Evolutionary conservation across 2,113 vertebrate species (phyloP).

Genomic region (Podarcis cretensis): DNA sequence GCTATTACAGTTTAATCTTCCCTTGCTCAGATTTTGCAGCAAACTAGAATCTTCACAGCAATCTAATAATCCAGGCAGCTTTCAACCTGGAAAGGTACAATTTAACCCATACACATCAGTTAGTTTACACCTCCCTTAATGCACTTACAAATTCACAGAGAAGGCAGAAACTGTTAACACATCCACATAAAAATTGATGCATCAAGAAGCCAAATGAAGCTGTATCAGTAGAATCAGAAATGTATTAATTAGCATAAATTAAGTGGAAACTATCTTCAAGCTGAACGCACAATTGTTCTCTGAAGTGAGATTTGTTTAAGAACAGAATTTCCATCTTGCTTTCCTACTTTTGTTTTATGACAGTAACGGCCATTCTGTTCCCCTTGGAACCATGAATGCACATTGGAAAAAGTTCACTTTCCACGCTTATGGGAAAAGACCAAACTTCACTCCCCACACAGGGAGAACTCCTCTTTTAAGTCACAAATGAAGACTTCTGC

Average conservation of each 20-base stretch:
- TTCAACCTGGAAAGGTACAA: constrained; percentile 8
- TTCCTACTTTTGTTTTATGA: constrained; percentile 4
- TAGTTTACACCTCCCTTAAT: constrained; percentile 37
- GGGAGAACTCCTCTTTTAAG: neutral
- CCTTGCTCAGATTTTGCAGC: constrained; percentile 1
- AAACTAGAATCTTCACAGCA: neutral
- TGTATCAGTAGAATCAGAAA: neutral
- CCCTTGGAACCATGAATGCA: neutral
- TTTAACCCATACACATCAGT: constrained; percentile 28
- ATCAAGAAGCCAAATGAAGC: neutral
- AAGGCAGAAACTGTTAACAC: constrained; percentile 22
- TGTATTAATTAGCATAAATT: neutral
- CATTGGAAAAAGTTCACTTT: neutral
- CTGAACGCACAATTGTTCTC: neutral
- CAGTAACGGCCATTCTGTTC: neutral
- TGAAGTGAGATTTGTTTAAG: neutral
- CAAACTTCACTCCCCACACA: neutral
- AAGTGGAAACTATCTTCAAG: neutral
- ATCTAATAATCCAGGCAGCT: neutral
- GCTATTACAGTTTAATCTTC: neutral
- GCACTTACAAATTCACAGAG: neutral
- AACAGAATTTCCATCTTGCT: neutral
- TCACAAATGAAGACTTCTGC: neutral
- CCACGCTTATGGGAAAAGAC: neutral
- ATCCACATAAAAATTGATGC: constrained; percentile 29